phyloP scores from a whole-genome alignment of 2,113 vertebrate genomes.

The Aspiorhynchus laticeps region DNA sequence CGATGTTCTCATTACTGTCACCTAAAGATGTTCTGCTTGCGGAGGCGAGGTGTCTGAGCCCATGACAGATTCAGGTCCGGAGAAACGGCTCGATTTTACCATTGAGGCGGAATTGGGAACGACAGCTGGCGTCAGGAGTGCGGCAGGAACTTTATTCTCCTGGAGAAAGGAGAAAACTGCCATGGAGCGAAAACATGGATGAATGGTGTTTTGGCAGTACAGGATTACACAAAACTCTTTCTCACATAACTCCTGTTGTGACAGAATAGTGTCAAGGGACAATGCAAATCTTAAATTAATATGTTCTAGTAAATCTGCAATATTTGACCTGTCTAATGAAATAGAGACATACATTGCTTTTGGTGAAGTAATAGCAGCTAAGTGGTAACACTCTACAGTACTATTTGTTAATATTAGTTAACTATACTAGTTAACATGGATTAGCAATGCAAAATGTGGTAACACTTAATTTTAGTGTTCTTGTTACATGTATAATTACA shows the following conservation, averaged over 20 bases:
- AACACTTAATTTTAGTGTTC: no score
- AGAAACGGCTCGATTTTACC: slow-evolving; percentile 43
- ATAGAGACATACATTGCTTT: background rate
- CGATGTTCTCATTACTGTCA: slow-evolving; percentile 62
- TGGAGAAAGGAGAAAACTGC: slow-evolving; percentile 42
- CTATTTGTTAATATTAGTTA: background rate
- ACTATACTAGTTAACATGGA: background rate
- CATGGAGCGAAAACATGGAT: slow-evolving; percentile 5
- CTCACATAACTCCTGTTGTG: background rate
- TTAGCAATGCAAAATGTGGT: background rate
- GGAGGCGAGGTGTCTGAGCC: slow-evolving; percentile 39
- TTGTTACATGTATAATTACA: no score
- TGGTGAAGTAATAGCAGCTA: background rate
- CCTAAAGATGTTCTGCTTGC: slow-evolving; percentile 53
- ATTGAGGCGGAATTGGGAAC: slow-evolving; percentile 50
- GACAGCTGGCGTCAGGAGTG: slow-evolving; percentile 58
- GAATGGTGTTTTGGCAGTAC: slow-evolving; percentile 37
- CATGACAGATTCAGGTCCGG: slow-evolving; percentile 63
- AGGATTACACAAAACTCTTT: slow-evolving; percentile 18
- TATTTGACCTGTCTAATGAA: background rate
- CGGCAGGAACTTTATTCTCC: slow-evolving; percentile 50
- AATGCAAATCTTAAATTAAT: background rate
- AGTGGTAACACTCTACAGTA: background rate
- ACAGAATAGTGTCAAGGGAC: slow-evolving; percentile 12
- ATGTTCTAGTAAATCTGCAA: background rate